Conservation (phyloP, 2,888 invertebrate genomes). For the Kryphioiulus occultus region DNA sequence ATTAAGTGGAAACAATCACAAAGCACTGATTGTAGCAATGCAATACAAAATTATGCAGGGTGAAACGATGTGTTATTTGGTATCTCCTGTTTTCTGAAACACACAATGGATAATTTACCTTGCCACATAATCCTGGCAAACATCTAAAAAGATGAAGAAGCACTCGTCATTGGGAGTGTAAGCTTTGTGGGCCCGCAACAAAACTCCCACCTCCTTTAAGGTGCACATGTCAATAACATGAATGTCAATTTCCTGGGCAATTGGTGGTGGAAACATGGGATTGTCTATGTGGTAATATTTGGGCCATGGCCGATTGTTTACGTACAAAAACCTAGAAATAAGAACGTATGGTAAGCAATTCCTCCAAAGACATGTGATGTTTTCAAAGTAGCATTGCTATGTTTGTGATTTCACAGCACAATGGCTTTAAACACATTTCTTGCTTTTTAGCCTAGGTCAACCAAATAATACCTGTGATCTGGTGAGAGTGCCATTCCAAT, state of each 20-base stretch:
- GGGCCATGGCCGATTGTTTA: constrained; percentile 85
- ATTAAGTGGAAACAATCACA: background rate
- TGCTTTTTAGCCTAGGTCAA: background rate
- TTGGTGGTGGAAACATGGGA: constrained; percentile 81
- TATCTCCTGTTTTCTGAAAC: background rate
- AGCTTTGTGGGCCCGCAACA: constrained; percentile 79
- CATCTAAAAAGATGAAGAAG: constrained; percentile 85
- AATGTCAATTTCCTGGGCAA: constrained; percentile 85
- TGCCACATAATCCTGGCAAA: constrained; percentile 81
- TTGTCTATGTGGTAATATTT: constrained; percentile 76
- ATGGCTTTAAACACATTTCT: background rate
- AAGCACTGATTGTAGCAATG: background rate
- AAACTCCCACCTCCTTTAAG: constrained; percentile 71
- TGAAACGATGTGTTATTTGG: background rate
- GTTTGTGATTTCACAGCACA: no score
- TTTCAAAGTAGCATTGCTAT: background rate
- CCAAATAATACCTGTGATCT: constrained; percentile 71
- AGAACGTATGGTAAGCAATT: background rate
- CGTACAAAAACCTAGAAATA: constrained; percentile 72
- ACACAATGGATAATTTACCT: constrained; percentile 67
- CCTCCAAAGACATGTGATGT: background rate
- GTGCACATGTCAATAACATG: constrained; percentile 83
- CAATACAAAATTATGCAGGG: background rate
- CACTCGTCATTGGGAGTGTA: constrained; percentile 85
- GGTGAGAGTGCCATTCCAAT: constrained; percentile 87